Evolutionary conservation across 2,797 vertebrate species (phyloP), one percentile per base, ranked within the genome.

Genomic region (Hippocampus kuda): DNA sequence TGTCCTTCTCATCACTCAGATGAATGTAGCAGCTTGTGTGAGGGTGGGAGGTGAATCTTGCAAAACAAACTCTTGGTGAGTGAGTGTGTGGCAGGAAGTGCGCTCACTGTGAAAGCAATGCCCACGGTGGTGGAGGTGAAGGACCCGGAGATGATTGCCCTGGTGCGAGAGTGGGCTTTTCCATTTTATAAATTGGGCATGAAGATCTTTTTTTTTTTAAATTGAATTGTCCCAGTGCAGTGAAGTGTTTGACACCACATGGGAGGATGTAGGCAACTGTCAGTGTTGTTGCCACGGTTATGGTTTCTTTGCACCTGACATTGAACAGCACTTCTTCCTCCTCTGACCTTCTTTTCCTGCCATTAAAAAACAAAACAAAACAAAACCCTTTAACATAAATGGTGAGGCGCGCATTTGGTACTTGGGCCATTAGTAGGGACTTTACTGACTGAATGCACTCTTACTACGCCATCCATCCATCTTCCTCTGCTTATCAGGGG

Each of bases 41-140:
- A 64, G 42, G 22, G 62, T 64, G 57, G 34, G 60, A 16, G 30
- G 1, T 18, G n/a, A 26, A 46, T 64, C 62, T 64, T 24, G 62
- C 41, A 64, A 64, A 64, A 64, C 62, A 64, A 64, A 64, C 62
- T 64, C 61, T 24, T 44, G 61, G 41, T 64, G 61, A 64, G 61
- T 64, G 61, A 41, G 61, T 44, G 61, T n/a, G 13, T 3, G 61
- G 41, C 41, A 64, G 22, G n/a, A 64, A 64, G 62, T 53, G 26
- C 9, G 51, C 16, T 66, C 49, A 53, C 65, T 49, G 48, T 66
- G 30, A 34, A 67, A 49, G 30, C 1, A 12, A 34, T 49, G 48
- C 66, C 30, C 49, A 67, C 65, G 27, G 65, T 22, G n/a, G 26
- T 9, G 27, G 7, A 11, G 44, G 49, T 26, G 53, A 9, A 56